Evolutionary conservation across 2,888 invertebrate genomes (phyloP).

Genomic region (Allolobophora icterica): DNA sequence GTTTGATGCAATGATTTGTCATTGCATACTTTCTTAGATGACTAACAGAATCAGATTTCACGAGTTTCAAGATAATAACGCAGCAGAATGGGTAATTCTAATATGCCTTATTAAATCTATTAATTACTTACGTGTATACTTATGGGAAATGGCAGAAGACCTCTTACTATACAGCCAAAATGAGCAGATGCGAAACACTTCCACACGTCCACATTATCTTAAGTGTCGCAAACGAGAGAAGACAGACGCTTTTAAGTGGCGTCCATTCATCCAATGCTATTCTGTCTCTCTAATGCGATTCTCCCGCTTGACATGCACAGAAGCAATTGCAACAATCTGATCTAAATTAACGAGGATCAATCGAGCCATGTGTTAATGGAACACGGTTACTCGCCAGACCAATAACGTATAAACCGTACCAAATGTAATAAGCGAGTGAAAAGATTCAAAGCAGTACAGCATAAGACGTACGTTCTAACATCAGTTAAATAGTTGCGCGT

Average conservation of each 20-base stretch:
- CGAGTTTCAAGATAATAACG: not conserved
- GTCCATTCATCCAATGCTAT: not conserved
- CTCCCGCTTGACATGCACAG: not conserved
- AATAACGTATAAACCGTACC: not conserved
- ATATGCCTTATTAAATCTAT: not conserved
- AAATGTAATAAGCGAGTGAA: not conserved
- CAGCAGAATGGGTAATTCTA: no score
- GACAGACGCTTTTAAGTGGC: no score
- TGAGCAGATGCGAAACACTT: not conserved
- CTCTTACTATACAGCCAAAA: not conserved
- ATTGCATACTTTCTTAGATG: no score
- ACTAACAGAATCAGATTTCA: not conserved
- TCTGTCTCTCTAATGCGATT: not conserved
- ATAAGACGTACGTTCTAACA: not conserved
- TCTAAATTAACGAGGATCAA: conserved; percentile 9
- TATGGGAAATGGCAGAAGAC: not conserved
- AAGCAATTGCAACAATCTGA: not conserved
- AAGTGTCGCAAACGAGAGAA: not conserved
- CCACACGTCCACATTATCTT: not conserved
- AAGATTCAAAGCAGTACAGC: not conserved
- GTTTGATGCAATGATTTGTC: no score
- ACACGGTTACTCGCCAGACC: not conserved
- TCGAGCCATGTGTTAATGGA: not conserved
- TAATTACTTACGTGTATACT: no score
- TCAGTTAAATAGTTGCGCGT: not conserved